Percentiles rank a stretch among this genome's conserved stretches.
Conservation (phyloP, 1,140 invertebrate genomes). For the Ericerus pela region DNA sequence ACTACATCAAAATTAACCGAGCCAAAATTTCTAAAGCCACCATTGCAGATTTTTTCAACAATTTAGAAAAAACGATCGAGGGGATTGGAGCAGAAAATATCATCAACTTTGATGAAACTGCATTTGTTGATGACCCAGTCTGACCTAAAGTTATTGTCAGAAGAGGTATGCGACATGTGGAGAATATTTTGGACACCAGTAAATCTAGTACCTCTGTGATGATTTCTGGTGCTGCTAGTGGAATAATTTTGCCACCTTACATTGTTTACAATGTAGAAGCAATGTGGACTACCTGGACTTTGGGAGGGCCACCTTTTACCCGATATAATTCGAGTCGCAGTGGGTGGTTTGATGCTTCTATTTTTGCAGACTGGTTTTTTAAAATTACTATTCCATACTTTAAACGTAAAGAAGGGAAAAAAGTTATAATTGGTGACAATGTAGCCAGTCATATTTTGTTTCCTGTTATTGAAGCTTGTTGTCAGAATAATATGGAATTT, state of each 20-base stretch:
- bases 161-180: constrained; percentile 18
- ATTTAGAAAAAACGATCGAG: constrained; percentile 24
- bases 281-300: constrained; percentile 28
- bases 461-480: background rate
- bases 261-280: constrained; percentile 30
- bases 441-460: background rate
- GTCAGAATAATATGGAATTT: constrained; percentile 29
- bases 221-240: constrained; percentile 20
- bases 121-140: constrained; percentile 31
- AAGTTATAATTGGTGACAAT: constrained; percentile 14
- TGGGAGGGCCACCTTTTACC: constrained; percentile 25
- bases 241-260: constrained; percentile 27
- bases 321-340: constrained; percentile 24
- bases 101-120: constrained; percentile 34
- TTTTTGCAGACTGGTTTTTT: constrained; percentile 30
- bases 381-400: too few relatives aligned
- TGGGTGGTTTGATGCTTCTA: constrained; percentile 29
- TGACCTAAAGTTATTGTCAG: constrained; percentile 19
- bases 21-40: constrained; percentile 15
- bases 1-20: constrained; percentile 17
- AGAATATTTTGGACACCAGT: constrained; percentile 19
- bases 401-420: background rate
- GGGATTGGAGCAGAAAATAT: constrained; percentile 27
- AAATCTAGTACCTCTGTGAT: constrained; percentile 19
- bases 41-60: constrained; percentile 26